Evolutionary conservation across 2,113 vertebrate species (phyloP), one percentile per base, ranked within the genome.

Genomic region (Trematomus loennbergii): DNA sequence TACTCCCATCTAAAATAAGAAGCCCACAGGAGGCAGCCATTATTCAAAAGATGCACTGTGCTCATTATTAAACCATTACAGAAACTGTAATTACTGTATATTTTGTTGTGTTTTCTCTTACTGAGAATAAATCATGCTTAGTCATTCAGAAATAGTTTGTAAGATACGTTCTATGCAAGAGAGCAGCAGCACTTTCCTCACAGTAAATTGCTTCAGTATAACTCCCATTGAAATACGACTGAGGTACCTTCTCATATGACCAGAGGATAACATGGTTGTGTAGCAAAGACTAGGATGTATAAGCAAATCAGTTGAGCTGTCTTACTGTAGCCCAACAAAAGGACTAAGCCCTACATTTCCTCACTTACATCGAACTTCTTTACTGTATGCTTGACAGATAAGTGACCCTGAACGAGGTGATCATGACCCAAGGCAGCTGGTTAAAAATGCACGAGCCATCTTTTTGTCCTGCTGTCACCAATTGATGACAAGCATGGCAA

Each of bases 401-500:
- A 81, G 64, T 71, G 79, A 53, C 48, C 49, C 12, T 18, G 54
- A 25, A 43, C 63, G 43, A 82, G 68, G 53, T 40, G 60, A 40
- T 22, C 45, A 58, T 40, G 65, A 61, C 2, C 13, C 13, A 53
- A 66, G 20, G 46, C 5, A 13, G 22, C 16, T 43, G 33, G 18
- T 85, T 72, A 86, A 80, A 79, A 70, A 77, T 87, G 58, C 73
- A 88, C 0, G 4, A 82, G 29, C 9, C 55, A 4, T 73, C 52
- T 64, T 87, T 85, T 78, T 76, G 78, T 77, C 52, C 48, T 12
- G 22, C 33, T 62, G 57, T 67, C 62, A 58, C 55, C 36, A 46
- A 8, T 10, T 58, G 66, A 86, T 72, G 71, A 80, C 54, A 45
- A 36, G 63, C 1, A 48, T 12, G 7, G 22, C 33, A 59, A 81